Evolutionary conservation across 2,797 vertebrate species (phyloP).

Genomic region (Melanotaenia boesemani): DNA sequence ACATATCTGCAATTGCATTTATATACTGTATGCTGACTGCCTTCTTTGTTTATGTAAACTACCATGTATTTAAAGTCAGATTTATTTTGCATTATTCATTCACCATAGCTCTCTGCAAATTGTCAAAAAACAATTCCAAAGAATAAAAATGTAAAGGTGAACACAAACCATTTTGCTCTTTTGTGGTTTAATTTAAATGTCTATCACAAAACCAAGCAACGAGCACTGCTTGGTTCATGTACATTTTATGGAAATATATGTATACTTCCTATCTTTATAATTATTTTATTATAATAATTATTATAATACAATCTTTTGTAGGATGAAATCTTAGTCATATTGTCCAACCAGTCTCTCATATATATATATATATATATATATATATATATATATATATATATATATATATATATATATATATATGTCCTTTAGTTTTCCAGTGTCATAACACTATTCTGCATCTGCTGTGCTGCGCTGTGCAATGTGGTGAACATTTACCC

Average conservation of each 20-base stretch:
- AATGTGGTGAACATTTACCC: background rate
- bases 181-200: background rate
- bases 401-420: too few species aligned
- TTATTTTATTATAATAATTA: too few species aligned
- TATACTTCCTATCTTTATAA: background rate
- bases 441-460: background rate
- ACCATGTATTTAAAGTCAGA: constrained; percentile 62
- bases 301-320: background rate
- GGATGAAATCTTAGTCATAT: background rate
- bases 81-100: constrained; percentile 61
- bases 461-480: background rate
- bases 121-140: constrained; percentile 63
- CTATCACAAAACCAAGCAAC: background rate
- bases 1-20: constrained; percentile 68
- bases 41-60: constrained; percentile 54
- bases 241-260: too few species aligned
- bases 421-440: background rate
- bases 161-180: constrained; percentile 34
- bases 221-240: too few species aligned
- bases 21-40: constrained; percentile 56
- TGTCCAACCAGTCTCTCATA: background rate
- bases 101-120: constrained; percentile 66
- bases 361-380: too few species aligned
- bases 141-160: constrained; percentile 62
- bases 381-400: too few species aligned